Evolutionary conservation across 2,797 vertebrate genomes (phyloP), one percentile per base, ranked within the genome.

Genomic region (Tapirus indicus): DNA sequence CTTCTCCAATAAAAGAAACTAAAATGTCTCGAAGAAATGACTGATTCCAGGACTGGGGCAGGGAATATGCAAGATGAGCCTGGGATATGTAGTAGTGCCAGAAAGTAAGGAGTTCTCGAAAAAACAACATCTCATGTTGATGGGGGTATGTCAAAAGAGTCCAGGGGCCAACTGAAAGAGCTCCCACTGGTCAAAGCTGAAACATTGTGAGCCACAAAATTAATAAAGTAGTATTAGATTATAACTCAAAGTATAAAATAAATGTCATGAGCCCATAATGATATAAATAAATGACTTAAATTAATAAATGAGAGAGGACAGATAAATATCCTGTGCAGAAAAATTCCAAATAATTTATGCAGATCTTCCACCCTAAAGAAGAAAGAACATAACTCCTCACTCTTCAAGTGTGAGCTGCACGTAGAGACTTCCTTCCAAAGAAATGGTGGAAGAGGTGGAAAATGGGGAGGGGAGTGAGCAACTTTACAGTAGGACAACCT

Each of bases 401-500:
- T 74, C 58, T 54, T 64, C 27, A 41, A 64, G 27, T 10, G 18
- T 41, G 58, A 49, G 16, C 21, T 52, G 10, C 18, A 38, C 25
- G 2, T 1, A 29, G 6, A 20, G 6, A 20, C 12, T 11, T 74
- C 38, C 41, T 72, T 27, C 17, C 58, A 38, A 74, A 83, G 32
- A 69, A 52, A 52, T 52, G 49, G 49, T 52, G 49, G 49, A 52
- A 52, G 49, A 52, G 49, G 6, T 56, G 21, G 1, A 35, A 25
- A 58, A 64, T 0, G 35, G 21, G 11, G 3, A 21, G 3, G 4
- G 4, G 12, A 32, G 5, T 38, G 12, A 58, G 38, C 7, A 41
- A n/a, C 5, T 66, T 14, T n/a, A 52, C 5, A 35, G 5, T 4
- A 60, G 49, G 68, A 56, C 71, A 56, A 11, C 16, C 23, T 47